Evolutionary conservation across 2,113 vertebrate genomes (phyloP), one percentile per base, ranked within the genome.

Genomic region (Phasianus colchicus): DNA sequence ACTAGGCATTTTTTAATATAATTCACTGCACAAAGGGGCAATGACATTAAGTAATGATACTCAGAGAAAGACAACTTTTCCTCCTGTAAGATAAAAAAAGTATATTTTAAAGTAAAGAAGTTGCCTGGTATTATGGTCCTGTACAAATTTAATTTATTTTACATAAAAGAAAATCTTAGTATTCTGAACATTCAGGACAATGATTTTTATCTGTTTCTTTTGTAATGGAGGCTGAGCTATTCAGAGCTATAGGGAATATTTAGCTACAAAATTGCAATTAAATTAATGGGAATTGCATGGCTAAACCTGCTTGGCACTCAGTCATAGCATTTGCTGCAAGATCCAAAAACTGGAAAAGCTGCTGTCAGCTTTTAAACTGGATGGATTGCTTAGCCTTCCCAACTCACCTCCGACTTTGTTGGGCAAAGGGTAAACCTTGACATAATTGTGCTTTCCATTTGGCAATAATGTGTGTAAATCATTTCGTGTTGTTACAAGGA

Each of bases 371-470:
- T 76, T 77, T 42, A 87, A 93, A 87, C 63, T 80, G 45, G 32
- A 27, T 83, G 61, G 30, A 21, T 83, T 87, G 36, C 80, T 88
- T 55, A 57, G 27, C 19, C 55, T 85, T 42, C 45, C 50, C 34
- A 15, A 54, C 64, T 83, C 80, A 86, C 63, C 43, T 89, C 74
- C 79, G 78, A 45, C 10, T 10, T 71, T 69, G 5, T 11, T 74
- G 54, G 78, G 67, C 42, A 94, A 95, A 95, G 36, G 52, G 64
- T 36, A 90, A 93, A 82, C 38, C n/a, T 77, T 91, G 83, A 89
- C 40, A 42, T 78, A 90, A 87, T 92, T 93, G 54, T 85, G 38
- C 40, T 94, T 90, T 89, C 57, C 29, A 64, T 84, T 87, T 94
- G 80, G 63, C 42, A 90, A 93, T 36, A 58, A 83, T 77, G 64